These are phyloP conservation scores for Corella eumyota DNA, from an alignment of 23 tunicate genomes.

Conservation along the genomic window DNA sequence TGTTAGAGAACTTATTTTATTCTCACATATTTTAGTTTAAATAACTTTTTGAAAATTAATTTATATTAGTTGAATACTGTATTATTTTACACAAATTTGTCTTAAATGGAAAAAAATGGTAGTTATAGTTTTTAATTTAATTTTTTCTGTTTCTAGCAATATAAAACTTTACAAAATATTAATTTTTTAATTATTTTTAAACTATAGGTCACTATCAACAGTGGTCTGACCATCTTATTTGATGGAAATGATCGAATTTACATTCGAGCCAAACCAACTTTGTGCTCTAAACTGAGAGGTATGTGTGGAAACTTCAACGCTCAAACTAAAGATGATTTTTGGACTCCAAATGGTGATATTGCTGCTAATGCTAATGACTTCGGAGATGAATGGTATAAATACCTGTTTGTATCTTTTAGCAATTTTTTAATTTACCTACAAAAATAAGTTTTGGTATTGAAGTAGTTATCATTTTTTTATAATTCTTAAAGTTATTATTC, in stretches of 20 bases:
- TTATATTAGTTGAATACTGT: too few species aligned
- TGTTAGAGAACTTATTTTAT: too few species aligned
- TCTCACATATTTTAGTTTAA: background rate
- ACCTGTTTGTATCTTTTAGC: too few species aligned
- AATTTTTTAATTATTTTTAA: background rate
- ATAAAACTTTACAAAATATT: too few species aligned
- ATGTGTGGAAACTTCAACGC: conserved; percentile 95
- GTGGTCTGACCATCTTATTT: conserved; percentile 80
- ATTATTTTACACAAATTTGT: too few species aligned
- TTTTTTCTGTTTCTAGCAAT: too few species aligned
- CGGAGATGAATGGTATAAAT: conserved; percentile 97
- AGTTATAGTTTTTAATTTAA: too few species aligned
- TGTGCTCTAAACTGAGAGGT: conserved; percentile 52
- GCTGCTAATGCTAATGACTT: conserved; percentile 94
- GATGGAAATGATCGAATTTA: conserved; percentile 85
- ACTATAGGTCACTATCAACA: conserved; percentile 78
- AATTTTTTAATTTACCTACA: too few species aligned
- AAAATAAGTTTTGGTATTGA: too few species aligned
- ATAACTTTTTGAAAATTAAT: background rate
- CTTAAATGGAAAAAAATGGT: too few species aligned
- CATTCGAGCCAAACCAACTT: conserved; percentile 72
- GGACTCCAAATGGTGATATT: conserved; percentile 81
- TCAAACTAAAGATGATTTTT: conserved; percentile 83
- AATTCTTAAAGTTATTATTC: background rate
- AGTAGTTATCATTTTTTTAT: background rate